Conservation (phyloP, 2,113 vertebrate species). For the Mormyrus iriodes region DNA sequence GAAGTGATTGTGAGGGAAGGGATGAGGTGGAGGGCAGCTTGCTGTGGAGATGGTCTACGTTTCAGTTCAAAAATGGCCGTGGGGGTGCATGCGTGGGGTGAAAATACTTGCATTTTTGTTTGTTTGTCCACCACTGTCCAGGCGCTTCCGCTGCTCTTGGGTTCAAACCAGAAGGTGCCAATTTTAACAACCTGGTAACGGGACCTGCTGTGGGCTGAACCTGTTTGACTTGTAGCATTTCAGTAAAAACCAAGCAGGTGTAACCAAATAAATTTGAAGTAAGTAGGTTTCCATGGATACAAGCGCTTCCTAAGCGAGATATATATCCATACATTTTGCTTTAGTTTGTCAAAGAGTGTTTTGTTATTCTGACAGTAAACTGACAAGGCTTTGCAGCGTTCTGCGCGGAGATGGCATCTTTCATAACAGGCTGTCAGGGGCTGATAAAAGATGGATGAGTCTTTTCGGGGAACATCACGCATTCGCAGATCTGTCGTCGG, state of each 20-base stretch:
- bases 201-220: background rate
- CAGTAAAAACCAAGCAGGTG: background rate
- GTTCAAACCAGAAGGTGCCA: background rate
- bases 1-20: background rate
- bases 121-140: background rate
- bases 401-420: background rate
- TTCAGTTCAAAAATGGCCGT: background rate
- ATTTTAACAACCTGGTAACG: background rate
- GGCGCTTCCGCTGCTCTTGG: background rate
- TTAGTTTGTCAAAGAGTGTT: background rate
- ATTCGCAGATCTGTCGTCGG: conserved; percentile 50
- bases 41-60: background rate
- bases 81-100: background rate
- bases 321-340: background rate
- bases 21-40: background rate
- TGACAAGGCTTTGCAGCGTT: background rate
- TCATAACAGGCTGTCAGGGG: background rate
- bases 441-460: conserved; percentile 5
- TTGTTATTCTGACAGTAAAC: background rate
- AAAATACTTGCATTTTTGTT: background rate
- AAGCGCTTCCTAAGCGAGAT: background rate
- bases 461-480: conserved; percentile 40
- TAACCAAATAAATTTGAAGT: conserved; percentile 20
- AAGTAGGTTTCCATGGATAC: background rate
- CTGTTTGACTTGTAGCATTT: background rate